phyloP scores from a whole-genome alignment of 2,797 vertebrate species.

The Cossypha niveicapilla region DNA sequence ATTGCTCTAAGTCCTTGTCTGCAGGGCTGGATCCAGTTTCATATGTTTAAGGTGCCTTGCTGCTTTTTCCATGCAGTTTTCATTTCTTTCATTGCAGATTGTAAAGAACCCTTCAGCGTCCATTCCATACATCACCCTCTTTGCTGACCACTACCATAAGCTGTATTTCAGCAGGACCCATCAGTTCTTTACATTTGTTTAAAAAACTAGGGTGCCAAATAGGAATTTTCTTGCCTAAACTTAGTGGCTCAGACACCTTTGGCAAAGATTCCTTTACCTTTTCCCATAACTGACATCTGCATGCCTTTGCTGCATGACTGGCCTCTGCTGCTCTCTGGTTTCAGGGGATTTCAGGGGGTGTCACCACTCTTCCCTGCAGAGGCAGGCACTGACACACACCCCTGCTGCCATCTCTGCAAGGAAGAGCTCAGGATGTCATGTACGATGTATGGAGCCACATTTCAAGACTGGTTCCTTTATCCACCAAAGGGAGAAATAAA shows the following conservation, averaged over 20 bases:
- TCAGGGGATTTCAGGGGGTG: background rate
- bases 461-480: background rate
- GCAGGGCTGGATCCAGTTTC: background rate
- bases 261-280: background rate
- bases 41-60: background rate
- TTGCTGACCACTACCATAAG: background rate
- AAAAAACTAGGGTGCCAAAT: background rate
- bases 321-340: background rate
- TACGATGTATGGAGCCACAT: background rate
- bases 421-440: background rate
- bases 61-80: background rate
- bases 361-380: rapidly evolving
- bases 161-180: background rate
- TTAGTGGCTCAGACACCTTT: background rate
- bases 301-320: background rate
- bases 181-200: background rate
- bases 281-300: background rate
- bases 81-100: background rate
- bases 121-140: background rate
- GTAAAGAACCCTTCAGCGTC: background rate
- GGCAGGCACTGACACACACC: background rate
- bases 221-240: background rate
- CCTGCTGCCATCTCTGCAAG: background rate
- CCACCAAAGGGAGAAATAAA: background rate
- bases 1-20: background rate